Conservation (phyloP, 2,797 vertebrate genomes). For the Leucoraja ocellata region DNA sequence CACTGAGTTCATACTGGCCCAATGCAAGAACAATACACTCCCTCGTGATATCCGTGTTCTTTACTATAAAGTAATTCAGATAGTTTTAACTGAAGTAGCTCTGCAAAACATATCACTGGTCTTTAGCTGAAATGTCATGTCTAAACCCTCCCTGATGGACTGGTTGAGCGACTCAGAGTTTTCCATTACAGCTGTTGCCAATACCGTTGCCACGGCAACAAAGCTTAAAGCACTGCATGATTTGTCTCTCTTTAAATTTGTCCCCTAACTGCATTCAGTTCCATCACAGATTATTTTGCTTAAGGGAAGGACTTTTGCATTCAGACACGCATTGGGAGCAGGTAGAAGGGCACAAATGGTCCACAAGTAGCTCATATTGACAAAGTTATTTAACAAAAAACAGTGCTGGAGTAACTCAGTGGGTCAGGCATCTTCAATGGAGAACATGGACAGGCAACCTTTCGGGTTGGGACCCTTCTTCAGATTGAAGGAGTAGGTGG, state of each 20-base stretch:
- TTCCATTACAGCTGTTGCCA: not conserved
- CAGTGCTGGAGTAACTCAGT: not conserved
- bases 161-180: not conserved
- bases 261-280: not conserved
- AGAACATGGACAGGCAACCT: no score
- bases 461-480: no score
- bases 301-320: not conserved
- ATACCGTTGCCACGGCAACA: not conserved
- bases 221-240: not conserved
- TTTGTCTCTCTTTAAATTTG: not conserved
- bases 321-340: not conserved
- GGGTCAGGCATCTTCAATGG: no score
- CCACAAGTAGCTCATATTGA: not conserved
- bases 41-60: not conserved
- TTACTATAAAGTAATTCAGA: not conserved
- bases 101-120: not conserved
- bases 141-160: not conserved
- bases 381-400: not conserved
- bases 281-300: not conserved
- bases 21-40: no score
- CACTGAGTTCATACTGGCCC: no score
- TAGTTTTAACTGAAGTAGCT: not conserved
- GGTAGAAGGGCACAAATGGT: not conserved
- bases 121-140: not conserved
- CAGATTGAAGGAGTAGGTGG: no score